Evolutionary conservation across 1,140 invertebrate genomes (phyloP).

Genomic region (Drosophila tani): DNA sequence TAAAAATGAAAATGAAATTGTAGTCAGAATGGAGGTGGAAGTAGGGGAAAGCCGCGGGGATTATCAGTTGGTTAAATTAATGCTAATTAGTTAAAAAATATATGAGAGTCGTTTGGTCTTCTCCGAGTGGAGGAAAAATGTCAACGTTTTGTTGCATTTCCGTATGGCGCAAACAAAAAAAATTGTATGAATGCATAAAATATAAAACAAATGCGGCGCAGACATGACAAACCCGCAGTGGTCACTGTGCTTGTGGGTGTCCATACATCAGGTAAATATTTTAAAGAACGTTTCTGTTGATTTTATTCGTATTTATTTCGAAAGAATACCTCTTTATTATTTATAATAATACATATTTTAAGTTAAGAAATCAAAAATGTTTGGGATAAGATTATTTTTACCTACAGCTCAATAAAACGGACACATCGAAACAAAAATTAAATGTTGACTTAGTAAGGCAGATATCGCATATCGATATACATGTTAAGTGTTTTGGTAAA

Average conservation of each 20-base stretch:
- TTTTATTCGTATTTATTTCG: not conserved
- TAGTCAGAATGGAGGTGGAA: not conserved
- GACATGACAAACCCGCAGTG: constrained; percentile 48
- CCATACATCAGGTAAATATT: not conserved
- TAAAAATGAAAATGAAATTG: constrained; percentile 10
- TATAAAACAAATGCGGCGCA: constrained; percentile 72
- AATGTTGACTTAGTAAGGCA: no score
- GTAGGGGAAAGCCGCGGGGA: constrained; percentile 53
- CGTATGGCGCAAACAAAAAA: constrained; percentile 36
- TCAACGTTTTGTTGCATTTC: constrained; percentile 68
- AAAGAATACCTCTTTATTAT: not conserved
- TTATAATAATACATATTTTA: not conserved
- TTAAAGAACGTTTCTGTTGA: not conserved
- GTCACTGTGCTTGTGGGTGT: constrained; percentile 42
- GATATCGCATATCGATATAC: no score
- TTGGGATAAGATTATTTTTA: no score
- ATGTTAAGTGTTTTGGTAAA: no score
- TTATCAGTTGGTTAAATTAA: constrained; percentile 84
- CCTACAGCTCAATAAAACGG: no score
- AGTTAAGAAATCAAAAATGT: not conserved
- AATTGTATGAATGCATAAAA: constrained; percentile 65
- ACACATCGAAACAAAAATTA: no score
- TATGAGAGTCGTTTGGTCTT: constrained; percentile 58
- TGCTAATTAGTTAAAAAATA: constrained; percentile 84
- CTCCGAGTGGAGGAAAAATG: constrained; percentile 32